Evolutionary conservation across 2,888 invertebrate species (phyloP), one percentile per base, ranked within the genome.

Genomic region (Hydroisotoma schaefferi): DNA sequence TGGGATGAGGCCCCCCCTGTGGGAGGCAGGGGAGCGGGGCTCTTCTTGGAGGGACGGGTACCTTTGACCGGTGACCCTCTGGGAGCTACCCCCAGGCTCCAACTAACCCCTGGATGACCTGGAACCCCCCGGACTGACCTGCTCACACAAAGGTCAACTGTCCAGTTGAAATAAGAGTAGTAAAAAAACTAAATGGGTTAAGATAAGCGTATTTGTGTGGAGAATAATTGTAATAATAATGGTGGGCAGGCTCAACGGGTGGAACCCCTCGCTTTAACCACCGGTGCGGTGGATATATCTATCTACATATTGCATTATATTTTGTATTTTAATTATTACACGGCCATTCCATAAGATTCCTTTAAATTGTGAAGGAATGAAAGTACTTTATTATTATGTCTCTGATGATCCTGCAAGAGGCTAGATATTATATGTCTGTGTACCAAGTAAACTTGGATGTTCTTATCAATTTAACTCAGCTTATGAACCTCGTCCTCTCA

Each of bases 81-180:
- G 55, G 57, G 65, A 63, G 62, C 67, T 65, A 56, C 69, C 69
- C 68, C 67, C 67, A 67, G 69, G 63, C 65, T 63, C 66, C 57
- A 61, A 53, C 56, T 53, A 58, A 59, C 59, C 55, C 51, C 48
- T 57, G 62, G 66, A 65, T 55, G 63, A 59, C 59, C 68, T 69
- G 68, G 68, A 69, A 69, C 68, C 57, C 63, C 63, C 69, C 67
- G 60, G 60, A 64, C n/a, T 58, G 33, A 57, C 66, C 66, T 69
- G 68, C 66, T 63, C 61, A 61, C 68, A 61, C 68, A 69, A 69
- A 69, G 68, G 68, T 69, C 68, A 69, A 67, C 66, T 66, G 64
- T 60, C 55, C n/a, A n/a, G n/a, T n/a, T n/a, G n/a, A n/a, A n/a
- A n/a, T n/a, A n/a, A n/a, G n/a, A n/a, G n/a, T n/a, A n/a, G n/a